These are phyloP conservation scores for Amiota mariae DNA, from an alignment of 2,888 invertebrate genomes.

Conservation along the genomic window DNA sequence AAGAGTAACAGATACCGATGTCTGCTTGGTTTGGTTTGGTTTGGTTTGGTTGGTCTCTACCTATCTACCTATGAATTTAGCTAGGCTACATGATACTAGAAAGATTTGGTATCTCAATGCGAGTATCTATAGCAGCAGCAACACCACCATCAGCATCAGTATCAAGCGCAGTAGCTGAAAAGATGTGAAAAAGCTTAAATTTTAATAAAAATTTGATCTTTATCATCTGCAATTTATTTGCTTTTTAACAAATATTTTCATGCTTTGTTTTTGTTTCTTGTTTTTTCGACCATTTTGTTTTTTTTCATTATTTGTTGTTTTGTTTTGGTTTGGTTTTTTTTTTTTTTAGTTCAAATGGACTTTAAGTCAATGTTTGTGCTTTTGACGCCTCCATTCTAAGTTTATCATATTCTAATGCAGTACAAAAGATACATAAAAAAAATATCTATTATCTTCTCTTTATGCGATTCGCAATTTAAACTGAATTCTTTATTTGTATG, in stretches of 20 bases:
- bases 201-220: slow-evolving; percentile 67
- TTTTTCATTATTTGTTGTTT: slow-evolving; percentile 6
- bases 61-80: not conserved
- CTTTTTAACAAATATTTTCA: slow-evolving; percentile 61
- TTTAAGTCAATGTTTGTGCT: slow-evolving; percentile 64
- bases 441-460: too few species aligned
- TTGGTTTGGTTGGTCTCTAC: not conserved
- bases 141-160: not conserved
- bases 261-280: slow-evolving; percentile 41
- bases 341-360: not conserved
- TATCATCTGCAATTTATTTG: slow-evolving; percentile 64
- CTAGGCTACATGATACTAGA: not conserved
- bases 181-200: slow-evolving; percentile 68
- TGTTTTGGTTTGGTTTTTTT: slow-evolving; percentile 1
- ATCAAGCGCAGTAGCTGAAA: slow-evolving; percentile 55
- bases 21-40: not conserved
- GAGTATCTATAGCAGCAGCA: not conserved
- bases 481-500: too few species aligned
- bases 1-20: not conserved
- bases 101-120: not conserved
- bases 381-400: slow-evolving; percentile 60
- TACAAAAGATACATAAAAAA: slow-evolving; percentile 9
- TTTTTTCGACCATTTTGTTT: slow-evolving; percentile 25
- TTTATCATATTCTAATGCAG: slow-evolving; percentile 47
- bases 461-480: too few species aligned